Conservation (phyloP, 2,797 vertebrate species). For the Melanotaenia parkinsoni region DNA sequence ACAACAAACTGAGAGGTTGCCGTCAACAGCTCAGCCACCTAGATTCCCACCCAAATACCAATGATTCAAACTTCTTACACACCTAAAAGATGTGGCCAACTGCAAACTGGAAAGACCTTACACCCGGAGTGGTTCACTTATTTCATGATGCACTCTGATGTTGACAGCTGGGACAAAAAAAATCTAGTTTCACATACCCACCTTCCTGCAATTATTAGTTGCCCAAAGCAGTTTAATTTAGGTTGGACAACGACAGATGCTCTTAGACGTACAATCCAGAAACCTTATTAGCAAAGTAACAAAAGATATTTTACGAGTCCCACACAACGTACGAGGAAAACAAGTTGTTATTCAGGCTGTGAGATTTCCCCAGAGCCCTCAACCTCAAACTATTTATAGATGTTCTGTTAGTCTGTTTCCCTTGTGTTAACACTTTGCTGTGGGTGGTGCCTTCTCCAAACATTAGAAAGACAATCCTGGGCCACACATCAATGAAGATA, state of each 20-base stretch:
- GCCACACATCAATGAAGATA: constrained; percentile 35
- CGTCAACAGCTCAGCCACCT: constrained; percentile 66
- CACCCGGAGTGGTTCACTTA: constrained; percentile 12
- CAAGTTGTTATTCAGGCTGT: constrained; percentile 75
- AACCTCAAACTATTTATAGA: constrained; percentile 79
- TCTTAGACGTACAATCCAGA: constrained; percentile 25
- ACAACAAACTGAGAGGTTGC: constrained; percentile 75
- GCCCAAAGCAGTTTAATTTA: constrained; percentile 17
- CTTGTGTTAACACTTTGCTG: constrained; percentile 59
- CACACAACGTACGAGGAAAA: constrained; percentile 70
- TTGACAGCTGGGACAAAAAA: constrained; percentile 33
- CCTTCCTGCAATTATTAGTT: constrained; percentile 23
- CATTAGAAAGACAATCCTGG: constrained; percentile 58
- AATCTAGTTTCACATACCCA: constrained; percentile 12
- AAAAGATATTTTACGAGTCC: constrained; percentile 60
- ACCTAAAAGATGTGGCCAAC: constrained; percentile 48
- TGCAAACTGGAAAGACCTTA: constrained; percentile 17
- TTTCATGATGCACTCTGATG: constrained; percentile 4
- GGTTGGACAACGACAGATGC: constrained; percentile 23
- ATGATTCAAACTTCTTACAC: constrained; percentile 58
- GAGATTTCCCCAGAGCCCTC: constrained; percentile 70
- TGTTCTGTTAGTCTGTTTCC: constrained; percentile 65
- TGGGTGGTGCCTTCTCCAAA: constrained; percentile 69
- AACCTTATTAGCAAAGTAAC: constrained; percentile 52
- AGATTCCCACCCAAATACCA: constrained; percentile 72